Evolutionary conservation across 1,140 invertebrate genomes (phyloP), one percentile per base, ranked within the genome.

Genomic region (Zaprionus gabonicus): DNA sequence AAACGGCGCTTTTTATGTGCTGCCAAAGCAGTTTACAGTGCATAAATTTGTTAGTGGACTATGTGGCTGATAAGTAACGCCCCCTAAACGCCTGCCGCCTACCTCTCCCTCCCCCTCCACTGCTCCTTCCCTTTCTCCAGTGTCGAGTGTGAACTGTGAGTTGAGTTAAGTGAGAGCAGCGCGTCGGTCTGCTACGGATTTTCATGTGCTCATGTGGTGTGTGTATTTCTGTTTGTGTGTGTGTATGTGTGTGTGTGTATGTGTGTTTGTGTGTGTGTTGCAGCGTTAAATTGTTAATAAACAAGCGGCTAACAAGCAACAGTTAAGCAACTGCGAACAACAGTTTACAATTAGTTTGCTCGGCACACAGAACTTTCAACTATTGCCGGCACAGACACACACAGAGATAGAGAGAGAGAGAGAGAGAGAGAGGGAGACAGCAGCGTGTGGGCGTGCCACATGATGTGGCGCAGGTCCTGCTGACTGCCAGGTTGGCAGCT

Each of bases 201-300:
- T 77, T 34, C 51, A n/a, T 56, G 5, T 56, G n/a, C 0, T 15
- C 36, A 44, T 49, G 59, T n/a, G 28, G 6, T 34, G 17, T 63
- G 27, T 51, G 28, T 23, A 20, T 20, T 20, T 23, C 1, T 62
- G 25, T 62, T n/a, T 49, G 20, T 10, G 23, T 53, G 17, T 65
- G 31, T 58, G n/a, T 20, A 31, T 58, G 0, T 57, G 55, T 57
- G 17, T 60, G 34, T 56, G 51, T 17, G 34, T 23, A 23, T 41
- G 71, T 58, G 71, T 23, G 34, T 41, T 68, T 58, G 71, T 46
- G 41, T 46, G 41, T 46, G n/a, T 46, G 41, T 20, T 46, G 68
- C 17, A 86, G 84, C 80, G 84, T 86, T 87, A 87, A 87, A 87
- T 87, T 87, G 84, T 87, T 87, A 84, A 87, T 87, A 87, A 87